Evolutionary conservation across 1,140 invertebrate genomes (phyloP), one percentile per base, ranked within the genome.

Genomic region (Zaprionus camerounensis): DNA sequence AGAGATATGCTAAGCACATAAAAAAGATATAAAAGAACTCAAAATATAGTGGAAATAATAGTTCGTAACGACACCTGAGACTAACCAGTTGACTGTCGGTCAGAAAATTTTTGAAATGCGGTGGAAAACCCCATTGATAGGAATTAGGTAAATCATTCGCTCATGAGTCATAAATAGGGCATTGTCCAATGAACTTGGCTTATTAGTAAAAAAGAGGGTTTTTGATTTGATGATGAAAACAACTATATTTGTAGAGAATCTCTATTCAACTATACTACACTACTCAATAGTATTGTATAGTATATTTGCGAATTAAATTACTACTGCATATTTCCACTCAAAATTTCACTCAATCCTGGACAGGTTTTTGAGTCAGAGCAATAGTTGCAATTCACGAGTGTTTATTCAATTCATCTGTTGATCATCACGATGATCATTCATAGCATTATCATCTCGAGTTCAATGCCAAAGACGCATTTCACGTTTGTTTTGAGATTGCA

Each of bases 401-500:
- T 51, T 49, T 69, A 56, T 57, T 73, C 68, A 62, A 67, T 61
- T 61, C 46, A 61, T 44, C 61, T 56, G 28, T 31, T 31, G 28
- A 58, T 72, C 56, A 65, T 12, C 53, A 38, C 63, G 41, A 78
- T 51, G 53, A 65, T 66, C 61, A 72, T 69, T 49, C 53, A 67
- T 56, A 75, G 26, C 65, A 55, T 66, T 28, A 53, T 64, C 44
- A 70, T 38, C 36, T 67, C 38, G 51, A 44, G 44, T 71, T 87
- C 84, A 87, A 87, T 88, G 84, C 73, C 84, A 88, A 72, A 82
- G 71, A 53, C 44, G 46, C 53, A 70, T 67, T 65, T 76, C 55
- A 44, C 46, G 70, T 88, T 87, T 84, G 84, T 88, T 85, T 90
- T 83, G 46, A 51, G 62, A 73, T 71, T 87, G 82, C 82, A 79